Conservation (phyloP, 2,888 invertebrate genomes). For the Agonopterix alstromeriana region DNA sequence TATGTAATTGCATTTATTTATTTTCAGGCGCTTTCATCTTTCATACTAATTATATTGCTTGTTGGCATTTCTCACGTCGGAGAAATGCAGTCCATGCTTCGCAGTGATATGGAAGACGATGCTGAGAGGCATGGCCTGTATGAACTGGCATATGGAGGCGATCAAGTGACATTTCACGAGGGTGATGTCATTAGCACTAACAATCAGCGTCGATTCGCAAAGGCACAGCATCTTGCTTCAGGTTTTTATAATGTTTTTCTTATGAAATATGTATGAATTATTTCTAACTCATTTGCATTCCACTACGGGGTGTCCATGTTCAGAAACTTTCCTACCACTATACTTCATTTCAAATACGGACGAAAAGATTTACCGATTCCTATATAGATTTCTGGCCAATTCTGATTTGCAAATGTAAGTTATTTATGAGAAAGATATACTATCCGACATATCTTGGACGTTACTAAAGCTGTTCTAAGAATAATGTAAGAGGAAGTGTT, state of each 20-base stretch:
- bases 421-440: no score
- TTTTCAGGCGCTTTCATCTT: constrained; percentile 64
- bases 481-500: no score
- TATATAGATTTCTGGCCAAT: no score
- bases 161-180: constrained; percentile 49
- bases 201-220: constrained; percentile 68
- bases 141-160: constrained; percentile 42
- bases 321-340: no score
- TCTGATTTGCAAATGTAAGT: no score
- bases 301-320: no score
- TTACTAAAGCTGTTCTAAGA: no score
- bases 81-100: constrained; percentile 65
- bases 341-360: no score
- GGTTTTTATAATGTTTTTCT: constrained; percentile 30
- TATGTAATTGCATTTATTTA: background rate
- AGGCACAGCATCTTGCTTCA: constrained; percentile 66
- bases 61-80: constrained; percentile 69
- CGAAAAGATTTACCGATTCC: no score
- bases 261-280: background rate
- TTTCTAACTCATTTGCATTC: no score
- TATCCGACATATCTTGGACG: no score
- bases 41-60: constrained; percentile 62
- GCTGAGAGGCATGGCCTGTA: constrained; percentile 62
- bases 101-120: constrained; percentile 70
- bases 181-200: constrained; percentile 61